A percentile compares a stretch with the other conserved stretches of the same genome.
phyloP scores from a whole-genome alignment of 2,888 invertebrate species.

The Eristalis arbustorum region DNA sequence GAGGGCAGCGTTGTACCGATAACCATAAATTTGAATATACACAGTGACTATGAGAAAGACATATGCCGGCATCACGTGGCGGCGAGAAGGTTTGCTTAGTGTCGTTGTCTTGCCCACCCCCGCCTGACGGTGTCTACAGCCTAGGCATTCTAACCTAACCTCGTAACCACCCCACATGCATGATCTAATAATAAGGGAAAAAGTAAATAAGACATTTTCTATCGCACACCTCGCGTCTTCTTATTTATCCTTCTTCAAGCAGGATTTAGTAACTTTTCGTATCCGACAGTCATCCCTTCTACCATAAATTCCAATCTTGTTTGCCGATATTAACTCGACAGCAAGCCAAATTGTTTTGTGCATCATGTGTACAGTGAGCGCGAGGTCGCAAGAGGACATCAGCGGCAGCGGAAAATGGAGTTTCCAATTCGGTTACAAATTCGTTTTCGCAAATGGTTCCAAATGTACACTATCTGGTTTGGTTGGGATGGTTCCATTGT shows the following conservation, averaged over 20 bases:
- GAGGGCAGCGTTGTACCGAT: constrained; percentile 11
- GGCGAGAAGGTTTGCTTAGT: neutral
- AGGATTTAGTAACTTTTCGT: neutral
- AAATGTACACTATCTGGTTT: neutral
- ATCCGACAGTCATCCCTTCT: neutral
- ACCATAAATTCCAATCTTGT: constrained; percentile 36
- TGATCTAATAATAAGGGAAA: constrained; percentile 11
- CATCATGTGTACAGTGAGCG: neutral
- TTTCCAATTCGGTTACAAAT: constrained; percentile 21
- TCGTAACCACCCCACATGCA: neutral
- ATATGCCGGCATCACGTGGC: neutral
- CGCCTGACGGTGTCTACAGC: neutral
- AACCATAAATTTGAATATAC: constrained; percentile 44
- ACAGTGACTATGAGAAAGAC: neutral
- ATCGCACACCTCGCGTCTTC: neutral
- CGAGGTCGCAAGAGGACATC: neutral
- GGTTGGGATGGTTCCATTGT: constrained; percentile 1
- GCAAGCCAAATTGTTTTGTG: constrained; percentile 18
- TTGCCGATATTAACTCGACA: constrained; percentile 29
- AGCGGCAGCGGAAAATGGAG: constrained; percentile 21
- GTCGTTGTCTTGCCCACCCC: no score
- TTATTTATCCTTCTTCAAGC: neutral
- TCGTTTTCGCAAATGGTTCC: constrained; percentile 8
- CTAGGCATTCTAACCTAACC: neutral
- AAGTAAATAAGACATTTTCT: constrained; percentile 20